Evolutionary conservation across 2,797 vertebrate genomes (phyloP).

Genomic region (Catostomus latipinnis): DNA sequence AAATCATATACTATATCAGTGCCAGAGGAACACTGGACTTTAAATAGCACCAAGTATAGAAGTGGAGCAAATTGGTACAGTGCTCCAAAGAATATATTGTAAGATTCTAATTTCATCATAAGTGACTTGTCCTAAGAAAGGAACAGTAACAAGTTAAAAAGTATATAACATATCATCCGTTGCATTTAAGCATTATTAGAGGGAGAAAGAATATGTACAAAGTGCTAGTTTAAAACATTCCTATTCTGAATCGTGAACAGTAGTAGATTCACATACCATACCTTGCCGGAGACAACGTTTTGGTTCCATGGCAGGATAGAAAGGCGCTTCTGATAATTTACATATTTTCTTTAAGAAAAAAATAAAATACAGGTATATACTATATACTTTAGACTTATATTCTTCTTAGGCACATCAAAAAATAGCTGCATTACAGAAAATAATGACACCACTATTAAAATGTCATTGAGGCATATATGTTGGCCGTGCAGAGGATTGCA

Average conservation of each 20-base stretch:
- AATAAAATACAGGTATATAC: slow-evolving; percentile 63
- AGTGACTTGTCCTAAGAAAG: slow-evolving; percentile 20
- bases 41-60: slow-evolving; percentile 73
- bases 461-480: slow-evolving; percentile 90
- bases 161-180: slow-evolving; percentile 43
- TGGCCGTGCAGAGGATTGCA: slow-evolving; percentile 89
- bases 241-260: slow-evolving; percentile 78
- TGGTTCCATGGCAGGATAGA: slow-evolving; percentile 85
- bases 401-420: slow-evolving; percentile 86
- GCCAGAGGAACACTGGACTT: slow-evolving; percentile 62
- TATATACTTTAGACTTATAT: slow-evolving; percentile 56
- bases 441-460: slow-evolving; percentile 70
- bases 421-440: slow-evolving; percentile 85
- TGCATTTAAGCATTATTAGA: slow-evolving; percentile 49
- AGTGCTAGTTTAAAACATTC: slow-evolving; percentile 77
- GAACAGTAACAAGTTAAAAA: slow-evolving; percentile 38
- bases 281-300: slow-evolving; percentile 84
- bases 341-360: slow-evolving; percentile 72
- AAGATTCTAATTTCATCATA: slow-evolving; percentile 31
- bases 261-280: slow-evolving; percentile 78
- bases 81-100: slow-evolving; percentile 30
- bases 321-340: slow-evolving; percentile 89
- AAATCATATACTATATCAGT: slow-evolving; percentile 54
- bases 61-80: slow-evolving; percentile 56
- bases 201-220: slow-evolving; percentile 73